A percentile compares a stretch with the other conserved stretches of the same genome.
These are phyloP conservation scores for Itoplectis maculator DNA, from an alignment of 2,888 invertebrate species.

Conservation along the genomic window DNA sequence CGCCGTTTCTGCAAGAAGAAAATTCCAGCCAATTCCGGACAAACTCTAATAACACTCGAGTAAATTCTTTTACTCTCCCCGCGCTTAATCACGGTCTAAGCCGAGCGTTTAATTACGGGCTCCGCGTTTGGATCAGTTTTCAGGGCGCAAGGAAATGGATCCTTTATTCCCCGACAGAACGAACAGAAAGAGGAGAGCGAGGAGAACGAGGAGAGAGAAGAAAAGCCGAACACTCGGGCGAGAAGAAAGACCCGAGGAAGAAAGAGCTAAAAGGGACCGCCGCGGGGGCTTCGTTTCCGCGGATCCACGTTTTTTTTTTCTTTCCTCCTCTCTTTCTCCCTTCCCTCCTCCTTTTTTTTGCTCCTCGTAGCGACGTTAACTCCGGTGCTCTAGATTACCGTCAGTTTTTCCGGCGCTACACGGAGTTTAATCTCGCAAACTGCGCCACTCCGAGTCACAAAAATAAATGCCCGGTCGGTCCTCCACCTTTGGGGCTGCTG, in stretches of 20 bases:
- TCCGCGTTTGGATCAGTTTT: conserved; percentile 62
- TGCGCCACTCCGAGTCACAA: conserved; percentile 59
- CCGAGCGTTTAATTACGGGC: conserved; percentile 65
- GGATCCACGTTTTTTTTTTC: conserved; percentile 14
- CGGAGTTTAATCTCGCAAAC: conserved; percentile 68
- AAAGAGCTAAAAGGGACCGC: conserved; percentile 12
- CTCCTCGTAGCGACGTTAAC: conserved; percentile 44
- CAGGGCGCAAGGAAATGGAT: conserved; percentile 56
- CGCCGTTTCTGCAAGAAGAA: not conserved
- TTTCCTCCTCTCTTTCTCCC: no score
- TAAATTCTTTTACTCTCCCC: conserved; percentile 55
- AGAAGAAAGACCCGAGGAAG: conserved; percentile 1
- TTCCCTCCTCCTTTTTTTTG: conserved; percentile 30
- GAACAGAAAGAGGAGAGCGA: no score
- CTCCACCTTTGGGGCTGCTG: no score
- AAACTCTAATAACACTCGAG: conserved; percentile 55
- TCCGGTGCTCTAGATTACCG: conserved; percentile 65
- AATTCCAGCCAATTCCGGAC: conserved; percentile 2
- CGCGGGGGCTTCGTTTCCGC: conserved; percentile 16
- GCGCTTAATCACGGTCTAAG: conserved; percentile 64
- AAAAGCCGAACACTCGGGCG: conserved; percentile 9
- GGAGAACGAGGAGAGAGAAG: conserved; percentile 28
- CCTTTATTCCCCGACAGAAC: conserved; percentile 52
- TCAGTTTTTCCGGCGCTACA: conserved; percentile 56
- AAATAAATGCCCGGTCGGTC: conserved; percentile 60